Evolutionary conservation across 2,113 vertebrate genomes (phyloP).

Genomic region (Myrmophylax atrothorax): DNA sequence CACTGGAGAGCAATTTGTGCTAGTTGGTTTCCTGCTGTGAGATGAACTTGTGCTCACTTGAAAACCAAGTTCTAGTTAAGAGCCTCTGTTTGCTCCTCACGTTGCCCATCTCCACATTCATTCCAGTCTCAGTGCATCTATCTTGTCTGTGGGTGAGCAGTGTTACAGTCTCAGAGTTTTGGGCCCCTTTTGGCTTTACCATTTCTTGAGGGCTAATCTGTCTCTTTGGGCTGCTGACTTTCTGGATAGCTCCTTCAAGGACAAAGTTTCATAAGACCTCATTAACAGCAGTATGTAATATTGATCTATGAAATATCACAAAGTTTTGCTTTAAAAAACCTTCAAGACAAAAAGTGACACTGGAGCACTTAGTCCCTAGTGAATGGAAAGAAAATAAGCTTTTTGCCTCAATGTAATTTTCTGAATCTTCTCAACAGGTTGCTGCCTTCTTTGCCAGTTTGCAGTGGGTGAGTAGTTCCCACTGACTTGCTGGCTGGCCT

Average conservation of each 20-base stretch:
- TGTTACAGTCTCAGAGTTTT: neutral
- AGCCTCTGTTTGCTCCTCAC: neutral
- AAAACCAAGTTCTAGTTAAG: neutral
- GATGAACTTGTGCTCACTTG: neutral
- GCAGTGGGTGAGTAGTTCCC: neutral
- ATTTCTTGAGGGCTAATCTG: neutral
- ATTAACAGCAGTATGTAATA: neutral
- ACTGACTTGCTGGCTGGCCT: neutral
- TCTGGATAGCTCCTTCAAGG: neutral
- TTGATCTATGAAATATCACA: neutral
- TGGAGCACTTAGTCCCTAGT: neutral
- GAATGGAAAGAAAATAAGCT: neutral
- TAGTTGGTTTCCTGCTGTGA: neutral
- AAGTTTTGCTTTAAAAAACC: neutral
- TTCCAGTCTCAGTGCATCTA: neutral
- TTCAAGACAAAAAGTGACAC: neutral
- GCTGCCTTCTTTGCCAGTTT: neutral
- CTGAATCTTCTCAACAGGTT: neutral
- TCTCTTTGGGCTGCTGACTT: neutral
- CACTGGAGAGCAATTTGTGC: neutral
- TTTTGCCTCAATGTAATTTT: neutral
- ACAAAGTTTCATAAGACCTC: neutral
- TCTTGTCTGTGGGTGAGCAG: neutral
- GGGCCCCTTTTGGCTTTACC: neutral
- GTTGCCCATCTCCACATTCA: neutral